Evolutionary conservation across 1,140 invertebrate genomes (phyloP), one percentile per base, ranked within the genome.

Genomic region (Heliconius congener): DNA sequence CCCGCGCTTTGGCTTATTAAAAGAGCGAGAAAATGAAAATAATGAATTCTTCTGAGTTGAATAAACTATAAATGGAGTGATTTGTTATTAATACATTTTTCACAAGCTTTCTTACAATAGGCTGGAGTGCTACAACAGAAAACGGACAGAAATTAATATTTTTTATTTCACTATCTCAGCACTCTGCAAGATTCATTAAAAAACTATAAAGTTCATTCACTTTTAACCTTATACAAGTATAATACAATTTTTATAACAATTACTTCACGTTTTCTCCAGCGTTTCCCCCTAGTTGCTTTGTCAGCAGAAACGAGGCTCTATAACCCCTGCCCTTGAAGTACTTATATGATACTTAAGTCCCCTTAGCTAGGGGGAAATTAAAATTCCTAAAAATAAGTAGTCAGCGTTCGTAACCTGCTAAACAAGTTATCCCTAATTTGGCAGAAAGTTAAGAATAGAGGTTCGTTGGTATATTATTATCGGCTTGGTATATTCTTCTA

Each of bases 311-410:
- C 60, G 60, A 66, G 60, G 60, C 60, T 27, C 60, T 66, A 23
- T 66, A 66, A 30, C 60, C 60, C 60, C 60, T 66, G 23, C 60
- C 60, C 60, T 66, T 66, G 60, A 66, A 66, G 60, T 66, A n/a
- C 60, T 66, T 66, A 66, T 66, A 66, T 66, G 60, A 66, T 66
- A 66, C 60, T 66, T 30, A 16, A 66, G 60, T 30, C 60, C 60
- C 60, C 60, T 66, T 66, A 30, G 23, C 60, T 66, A 16, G 60
- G 60, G 60, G 23, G 27, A 66, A n/a, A 66, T 66, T 66, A 66
- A 66, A 66, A 66, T 66, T 66, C 60, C 60, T 66, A 66, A 66
- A 57, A 66, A 66, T 66, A 66, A 27, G 60, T 66, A 66, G 60
- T 66, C 60, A 66, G 60, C 60, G 60, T 30, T 66, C 30, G 60